These are phyloP conservation scores for Poecilia wingei DNA, from an alignment of 2,797 vertebrate genomes.

Conservation along the genomic window DNA sequence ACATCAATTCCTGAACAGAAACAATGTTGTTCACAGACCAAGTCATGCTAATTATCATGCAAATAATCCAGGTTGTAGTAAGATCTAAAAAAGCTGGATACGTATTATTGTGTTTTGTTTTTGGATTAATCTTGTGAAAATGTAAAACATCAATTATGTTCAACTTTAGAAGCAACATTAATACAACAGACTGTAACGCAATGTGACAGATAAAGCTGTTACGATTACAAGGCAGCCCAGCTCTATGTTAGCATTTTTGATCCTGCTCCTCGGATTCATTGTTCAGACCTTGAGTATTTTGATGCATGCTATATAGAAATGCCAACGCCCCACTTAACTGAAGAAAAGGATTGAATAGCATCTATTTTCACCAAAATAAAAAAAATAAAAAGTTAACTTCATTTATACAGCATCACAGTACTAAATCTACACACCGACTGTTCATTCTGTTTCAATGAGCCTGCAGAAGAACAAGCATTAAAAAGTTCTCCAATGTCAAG, in stretches of 20 bases:
- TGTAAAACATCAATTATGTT: not conserved
- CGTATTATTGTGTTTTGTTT: not conserved
- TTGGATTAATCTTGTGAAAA: not conserved
- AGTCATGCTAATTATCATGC: not conserved
- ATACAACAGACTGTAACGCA: not conserved
- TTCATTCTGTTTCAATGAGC: slow-evolving; percentile 3
- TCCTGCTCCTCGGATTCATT: not conserved
- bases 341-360: not conserved
- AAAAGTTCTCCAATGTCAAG: slow-evolving; percentile 49
- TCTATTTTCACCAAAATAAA: not conserved
- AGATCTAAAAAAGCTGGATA: not conserved
- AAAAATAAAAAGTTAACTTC: not conserved
- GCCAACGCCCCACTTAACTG: not conserved
- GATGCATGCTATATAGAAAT: not conserved
- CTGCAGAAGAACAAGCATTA: slow-evolving; percentile 18
- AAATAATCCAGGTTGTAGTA: not conserved
- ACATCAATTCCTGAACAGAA: not conserved
- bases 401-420: not conserved
- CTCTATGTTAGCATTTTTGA: not conserved
- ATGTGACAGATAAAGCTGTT: not conserved
- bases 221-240: not conserved
- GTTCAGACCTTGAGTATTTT: not conserved
- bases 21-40: not conserved
- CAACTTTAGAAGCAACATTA: not conserved
- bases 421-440: not conserved